A percentile compares a stretch with the other conserved stretches of the same genome.
phyloP scores from a whole-genome alignment of 1,140 invertebrate genomes.

The Lethrus apterus region DNA sequence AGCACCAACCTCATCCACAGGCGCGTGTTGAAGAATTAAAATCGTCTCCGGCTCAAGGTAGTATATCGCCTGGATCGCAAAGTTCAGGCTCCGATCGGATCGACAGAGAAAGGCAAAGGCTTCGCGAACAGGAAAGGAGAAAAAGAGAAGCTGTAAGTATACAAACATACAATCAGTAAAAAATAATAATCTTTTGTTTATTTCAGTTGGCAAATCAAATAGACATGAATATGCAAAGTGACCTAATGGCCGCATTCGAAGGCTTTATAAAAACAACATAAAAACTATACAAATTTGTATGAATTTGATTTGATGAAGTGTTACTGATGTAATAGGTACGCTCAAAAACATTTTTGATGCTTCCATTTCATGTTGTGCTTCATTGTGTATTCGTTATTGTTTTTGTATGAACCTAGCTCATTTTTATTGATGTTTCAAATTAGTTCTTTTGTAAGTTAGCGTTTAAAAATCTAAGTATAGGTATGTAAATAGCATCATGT shows the following conservation, averaged over 20 bases:
- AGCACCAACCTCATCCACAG: conserved; percentile 38
- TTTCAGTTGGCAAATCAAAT: conserved; percentile 91
- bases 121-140: conserved; percentile 80
- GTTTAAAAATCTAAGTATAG: conserved; percentile 8
- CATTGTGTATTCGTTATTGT: conserved; percentile 6
- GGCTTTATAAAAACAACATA: conserved; percentile 62
- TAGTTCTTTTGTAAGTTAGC: conserved; percentile 12
- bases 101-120: conserved; percentile 70
- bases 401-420: conserved; percentile 11
- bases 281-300: conserved; percentile 11
- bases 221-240: conserved; percentile 97
- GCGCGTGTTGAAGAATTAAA: conserved; percentile 36
- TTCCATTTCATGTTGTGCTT: conserved; percentile 23
- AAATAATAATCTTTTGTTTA: conserved; percentile 12
- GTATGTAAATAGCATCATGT: conserved; percentile 13
- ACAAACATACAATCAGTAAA: neutral
- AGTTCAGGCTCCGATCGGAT: conserved; percentile 58
- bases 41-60: conserved; percentile 37
- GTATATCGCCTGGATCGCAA: conserved; percentile 49
- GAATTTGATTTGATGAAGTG: conserved; percentile 14
- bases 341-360: conserved; percentile 16
- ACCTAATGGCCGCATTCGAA: conserved; percentile 96
- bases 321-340: conserved; percentile 6
- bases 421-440: conserved; percentile 5
- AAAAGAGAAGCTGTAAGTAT: conserved; percentile 83